phyloP scores from a whole-genome alignment of 1,140 invertebrate genomes.

The Neodiprion fabricii region DNA sequence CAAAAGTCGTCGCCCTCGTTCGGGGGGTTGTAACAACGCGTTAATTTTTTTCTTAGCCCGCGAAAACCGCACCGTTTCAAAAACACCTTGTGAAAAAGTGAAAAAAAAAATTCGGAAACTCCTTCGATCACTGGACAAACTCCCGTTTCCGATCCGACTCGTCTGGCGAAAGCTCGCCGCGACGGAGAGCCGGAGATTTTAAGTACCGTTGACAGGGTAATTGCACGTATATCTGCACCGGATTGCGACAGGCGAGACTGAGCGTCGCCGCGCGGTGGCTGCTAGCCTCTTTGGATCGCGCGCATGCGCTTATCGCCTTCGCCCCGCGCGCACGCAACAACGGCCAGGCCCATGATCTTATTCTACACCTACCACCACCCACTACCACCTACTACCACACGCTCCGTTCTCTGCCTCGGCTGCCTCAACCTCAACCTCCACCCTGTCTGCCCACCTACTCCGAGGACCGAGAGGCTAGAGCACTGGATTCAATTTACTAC shows the following conservation, averaged over 20 bases:
- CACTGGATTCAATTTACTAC: slow-evolving; percentile 45
- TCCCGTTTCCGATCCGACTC: too few relatives aligned
- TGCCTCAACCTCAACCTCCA: too few relatives aligned
- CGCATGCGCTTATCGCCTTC: slow-evolving; percentile 30
- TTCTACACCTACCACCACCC: slow-evolving; percentile 32
- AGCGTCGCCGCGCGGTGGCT: slow-evolving; percentile 50
- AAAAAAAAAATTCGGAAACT: too few relatives aligned
- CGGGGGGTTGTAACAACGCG: too few relatives aligned
- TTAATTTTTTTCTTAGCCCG: too few relatives aligned
- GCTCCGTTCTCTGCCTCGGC: background rate
- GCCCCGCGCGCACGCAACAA: slow-evolving; percentile 34
- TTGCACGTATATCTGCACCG: slow-evolving; percentile 51
- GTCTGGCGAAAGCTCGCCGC: background rate
- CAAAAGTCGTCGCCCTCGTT: too few relatives aligned
- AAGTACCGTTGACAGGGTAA: slow-evolving; percentile 49
- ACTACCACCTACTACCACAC: background rate
- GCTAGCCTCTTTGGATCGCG: slow-evolving; percentile 35
- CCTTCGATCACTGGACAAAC: too few relatives aligned
- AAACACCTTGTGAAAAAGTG: too few relatives aligned
- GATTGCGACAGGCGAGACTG: slow-evolving; percentile 55
- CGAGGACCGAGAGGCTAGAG: background rate
- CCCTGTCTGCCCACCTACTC: background rate
- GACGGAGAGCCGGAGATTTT: slow-evolving; percentile 16
- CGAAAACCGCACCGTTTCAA: too few relatives aligned
- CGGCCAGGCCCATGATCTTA: slow-evolving; percentile 31